Evolutionary conservation across 2,113 vertebrate species (phyloP).

Genomic region (Bucco capensis): DNA sequence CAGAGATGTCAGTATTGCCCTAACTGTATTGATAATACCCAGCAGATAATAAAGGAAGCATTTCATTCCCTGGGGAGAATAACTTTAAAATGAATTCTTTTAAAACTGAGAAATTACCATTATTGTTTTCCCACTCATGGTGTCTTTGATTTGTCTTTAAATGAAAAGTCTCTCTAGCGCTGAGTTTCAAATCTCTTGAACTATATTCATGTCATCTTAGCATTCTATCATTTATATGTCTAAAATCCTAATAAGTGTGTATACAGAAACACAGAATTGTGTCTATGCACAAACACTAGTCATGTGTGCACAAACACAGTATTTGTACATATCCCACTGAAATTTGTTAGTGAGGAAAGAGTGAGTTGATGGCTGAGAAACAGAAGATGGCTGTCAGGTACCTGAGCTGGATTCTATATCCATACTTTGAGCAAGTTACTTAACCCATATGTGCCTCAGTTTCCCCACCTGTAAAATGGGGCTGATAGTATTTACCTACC

Average conservation of each 20-base stretch:
- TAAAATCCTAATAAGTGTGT: neutral
- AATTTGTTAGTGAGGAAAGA: neutral
- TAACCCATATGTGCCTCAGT: neutral
- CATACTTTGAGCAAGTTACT: neutral
- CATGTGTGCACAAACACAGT: neutral
- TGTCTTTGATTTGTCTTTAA: neutral
- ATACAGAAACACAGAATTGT: neutral
- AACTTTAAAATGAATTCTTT: conserved; percentile 4
- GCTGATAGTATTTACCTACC: neutral
- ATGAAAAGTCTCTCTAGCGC: neutral
- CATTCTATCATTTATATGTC: neutral
- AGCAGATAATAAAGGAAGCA: conserved; percentile 38
- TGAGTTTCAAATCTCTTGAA: neutral
- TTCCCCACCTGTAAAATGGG: neutral
- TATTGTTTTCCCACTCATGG: neutral
- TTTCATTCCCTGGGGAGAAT: neutral
- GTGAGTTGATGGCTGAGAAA: neutral
- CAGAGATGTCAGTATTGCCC: neutral
- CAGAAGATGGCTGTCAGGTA: neutral
- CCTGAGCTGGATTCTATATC: neutral
- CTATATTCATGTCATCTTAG: neutral
- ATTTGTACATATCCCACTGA: neutral
- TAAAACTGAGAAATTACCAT: neutral
- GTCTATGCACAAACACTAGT: neutral
- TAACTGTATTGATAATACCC: neutral